These are phyloP conservation scores for Endotricha flammealis DNA, from an alignment of 2,888 invertebrate genomes.

Conservation along the genomic window DNA sequence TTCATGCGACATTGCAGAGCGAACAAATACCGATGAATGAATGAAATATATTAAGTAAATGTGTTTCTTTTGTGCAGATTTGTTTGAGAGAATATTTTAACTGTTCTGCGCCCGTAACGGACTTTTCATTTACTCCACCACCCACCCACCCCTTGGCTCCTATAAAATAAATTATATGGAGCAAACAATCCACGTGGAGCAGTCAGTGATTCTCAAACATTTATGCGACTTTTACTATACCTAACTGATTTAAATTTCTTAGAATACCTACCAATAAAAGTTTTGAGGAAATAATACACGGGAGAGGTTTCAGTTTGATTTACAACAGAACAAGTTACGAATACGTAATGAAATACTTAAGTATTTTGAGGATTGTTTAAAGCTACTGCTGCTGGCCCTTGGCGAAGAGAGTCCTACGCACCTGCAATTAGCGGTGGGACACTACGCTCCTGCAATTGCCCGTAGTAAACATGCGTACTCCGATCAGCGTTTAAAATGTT, in stretches of 20 bases:
- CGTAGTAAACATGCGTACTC: too few relatives aligned
- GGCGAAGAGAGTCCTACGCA: too few relatives aligned
- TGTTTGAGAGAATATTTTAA: conserved; percentile 50
- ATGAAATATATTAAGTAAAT: conserved; percentile 53
- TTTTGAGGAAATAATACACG: too few relatives aligned
- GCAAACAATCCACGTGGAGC: conserved; percentile 51
- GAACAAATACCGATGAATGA: conserved; percentile 28
- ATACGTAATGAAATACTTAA: too few relatives aligned
- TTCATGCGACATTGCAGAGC: conserved; percentile 6
- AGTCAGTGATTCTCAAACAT: conserved; percentile 32
- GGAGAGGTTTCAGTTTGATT: too few relatives aligned
- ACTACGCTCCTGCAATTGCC: too few relatives aligned
- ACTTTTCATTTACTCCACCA: conserved; percentile 45
- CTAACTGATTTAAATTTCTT: not conserved
- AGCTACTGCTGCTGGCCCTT: too few relatives aligned
- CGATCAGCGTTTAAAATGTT: too few relatives aligned
- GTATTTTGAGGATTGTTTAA: too few relatives aligned
- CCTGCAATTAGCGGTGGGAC: too few relatives aligned
- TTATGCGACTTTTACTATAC: conserved; percentile 15
- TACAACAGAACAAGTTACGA: too few relatives aligned
- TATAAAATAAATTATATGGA: conserved; percentile 67
- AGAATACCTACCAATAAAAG: too few relatives aligned
- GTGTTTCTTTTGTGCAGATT: conserved; percentile 43
- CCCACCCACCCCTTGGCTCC: conserved; percentile 29
- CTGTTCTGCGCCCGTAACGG: conserved; percentile 32